Evolutionary conservation across 2,888 invertebrate species (phyloP).

Genomic region (Leucophora obtusa): DNA sequence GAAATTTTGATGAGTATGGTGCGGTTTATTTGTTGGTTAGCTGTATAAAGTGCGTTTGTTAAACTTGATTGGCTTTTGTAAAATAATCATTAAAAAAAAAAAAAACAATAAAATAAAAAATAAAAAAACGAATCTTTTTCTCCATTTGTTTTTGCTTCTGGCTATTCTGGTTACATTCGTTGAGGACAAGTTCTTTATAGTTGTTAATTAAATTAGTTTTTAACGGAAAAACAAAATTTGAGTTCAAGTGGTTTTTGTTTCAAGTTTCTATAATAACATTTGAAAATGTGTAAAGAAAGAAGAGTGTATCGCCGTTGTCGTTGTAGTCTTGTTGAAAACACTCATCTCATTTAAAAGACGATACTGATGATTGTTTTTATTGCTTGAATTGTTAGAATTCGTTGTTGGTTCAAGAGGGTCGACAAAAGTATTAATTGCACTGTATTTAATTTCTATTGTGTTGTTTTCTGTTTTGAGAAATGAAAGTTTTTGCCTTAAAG

Average conservation of each 20-base stretch:
- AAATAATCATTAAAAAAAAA: constrained; percentile 39
- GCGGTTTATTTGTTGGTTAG: constrained; percentile 24
- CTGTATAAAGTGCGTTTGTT: constrained; percentile 46
- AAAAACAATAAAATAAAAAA: background rate
- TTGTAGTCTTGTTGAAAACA: constrained; percentile 15
- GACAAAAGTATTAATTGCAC: constrained; percentile 36
- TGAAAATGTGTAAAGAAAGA: background rate
- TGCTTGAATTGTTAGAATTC: background rate
- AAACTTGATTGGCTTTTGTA: constrained; percentile 46
- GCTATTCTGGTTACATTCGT: constrained; percentile 6
- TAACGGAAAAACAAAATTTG: constrained; percentile 19
- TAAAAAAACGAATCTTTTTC: constrained; percentile 6
- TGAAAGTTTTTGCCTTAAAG: background rate
- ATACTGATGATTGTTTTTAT: background rate
- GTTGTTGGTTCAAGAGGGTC: constrained; percentile 21
- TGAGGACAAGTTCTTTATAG: constrained; percentile 49
- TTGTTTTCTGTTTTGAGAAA: background rate
- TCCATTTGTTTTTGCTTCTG: constrained; percentile 19
- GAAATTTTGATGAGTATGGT: constrained; percentile 10
- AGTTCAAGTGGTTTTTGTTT: constrained; percentile 40
- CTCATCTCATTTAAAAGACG: constrained; percentile 14
- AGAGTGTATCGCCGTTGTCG: background rate
- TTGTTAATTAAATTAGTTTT: constrained; percentile 67
- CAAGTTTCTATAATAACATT: constrained; percentile 20
- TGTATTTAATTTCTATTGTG: constrained; percentile 18